Evolutionary conservation across 1,140 invertebrate species (phyloP).

Genomic region (Drosophila serrata): DNA sequence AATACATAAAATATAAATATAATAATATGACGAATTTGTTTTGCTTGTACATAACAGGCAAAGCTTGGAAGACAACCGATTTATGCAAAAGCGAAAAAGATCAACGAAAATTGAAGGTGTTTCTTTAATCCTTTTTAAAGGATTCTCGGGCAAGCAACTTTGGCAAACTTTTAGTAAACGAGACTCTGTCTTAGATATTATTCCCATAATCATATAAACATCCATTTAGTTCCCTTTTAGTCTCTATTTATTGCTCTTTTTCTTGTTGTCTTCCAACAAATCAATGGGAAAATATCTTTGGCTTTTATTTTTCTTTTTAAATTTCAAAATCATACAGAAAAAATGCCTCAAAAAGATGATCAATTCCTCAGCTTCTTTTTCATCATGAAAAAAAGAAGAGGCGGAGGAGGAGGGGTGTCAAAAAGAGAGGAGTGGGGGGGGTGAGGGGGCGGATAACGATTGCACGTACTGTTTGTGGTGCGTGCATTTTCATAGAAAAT

Average conservation of each 20-base stretch:
- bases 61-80: neutral
- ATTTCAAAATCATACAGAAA: constrained; percentile 37
- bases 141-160: neutral
- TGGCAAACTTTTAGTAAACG: neutral
- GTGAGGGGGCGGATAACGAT: constrained; percentile 22
- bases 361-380: constrained; percentile 24
- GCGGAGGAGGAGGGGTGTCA: neutral
- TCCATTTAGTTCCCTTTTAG: neutral
- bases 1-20: too few species aligned
- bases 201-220: neutral
- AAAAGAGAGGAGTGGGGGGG: neutral
- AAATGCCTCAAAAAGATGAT: constrained; percentile 51
- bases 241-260: neutral
- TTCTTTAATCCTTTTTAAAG: neutral
- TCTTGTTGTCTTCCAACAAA: neutral
- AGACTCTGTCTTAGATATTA: neutral
- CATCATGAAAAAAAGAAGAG: neutral
- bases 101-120: neutral
- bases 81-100: neutral
- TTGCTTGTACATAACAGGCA: neutral
- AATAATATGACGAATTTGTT: too few species aligned
- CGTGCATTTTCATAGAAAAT: constrained; percentile 84
- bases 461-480: constrained; percentile 67
- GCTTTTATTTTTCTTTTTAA: neutral
- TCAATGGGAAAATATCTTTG: constrained; percentile 4